A percentile compares a stretch with the other conserved stretches of the same genome.
Evolutionary conservation across 2,113 vertebrate genomes (phyloP).

Genomic region (Sminthopsis crassicaudata): DNA sequence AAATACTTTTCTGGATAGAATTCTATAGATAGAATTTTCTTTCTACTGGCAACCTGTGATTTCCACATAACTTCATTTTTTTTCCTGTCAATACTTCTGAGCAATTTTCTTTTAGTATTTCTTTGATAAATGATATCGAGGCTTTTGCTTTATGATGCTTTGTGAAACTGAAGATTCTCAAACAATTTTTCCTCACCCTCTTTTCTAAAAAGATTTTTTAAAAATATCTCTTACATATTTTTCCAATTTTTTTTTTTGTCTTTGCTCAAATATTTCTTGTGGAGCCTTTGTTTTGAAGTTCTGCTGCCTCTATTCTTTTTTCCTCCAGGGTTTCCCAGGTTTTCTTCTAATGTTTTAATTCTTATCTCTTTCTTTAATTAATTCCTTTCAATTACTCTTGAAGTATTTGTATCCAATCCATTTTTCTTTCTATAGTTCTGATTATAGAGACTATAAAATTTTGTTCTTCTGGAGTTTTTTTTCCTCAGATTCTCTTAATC

Average conservation of each 20-base stretch:
- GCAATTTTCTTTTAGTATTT: background rate
- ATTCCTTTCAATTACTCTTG: background rate
- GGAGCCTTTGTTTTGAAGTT: background rate
- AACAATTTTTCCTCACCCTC: background rate
- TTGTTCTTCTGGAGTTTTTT: background rate
- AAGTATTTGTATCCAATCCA: background rate
- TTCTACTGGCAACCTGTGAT: background rate
- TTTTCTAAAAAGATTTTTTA: background rate
- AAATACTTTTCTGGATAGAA: background rate
- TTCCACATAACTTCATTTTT: background rate
- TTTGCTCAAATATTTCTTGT: background rate
- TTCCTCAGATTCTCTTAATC: background rate
- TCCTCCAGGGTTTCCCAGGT: background rate
- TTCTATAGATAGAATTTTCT: background rate
- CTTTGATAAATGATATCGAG: background rate
- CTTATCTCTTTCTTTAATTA: background rate
- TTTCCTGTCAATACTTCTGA: background rate
- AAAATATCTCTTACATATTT: background rate
- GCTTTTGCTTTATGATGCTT: background rate
- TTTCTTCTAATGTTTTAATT: background rate
- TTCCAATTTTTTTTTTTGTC: too few species aligned
- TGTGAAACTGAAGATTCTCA: background rate
- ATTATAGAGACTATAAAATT: background rate
- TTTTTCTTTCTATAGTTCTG: background rate
- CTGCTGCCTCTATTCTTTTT: background rate